Evolutionary conservation across 2,113 vertebrate genomes (phyloP).

Genomic region (Baryphthengus martii): DNA sequence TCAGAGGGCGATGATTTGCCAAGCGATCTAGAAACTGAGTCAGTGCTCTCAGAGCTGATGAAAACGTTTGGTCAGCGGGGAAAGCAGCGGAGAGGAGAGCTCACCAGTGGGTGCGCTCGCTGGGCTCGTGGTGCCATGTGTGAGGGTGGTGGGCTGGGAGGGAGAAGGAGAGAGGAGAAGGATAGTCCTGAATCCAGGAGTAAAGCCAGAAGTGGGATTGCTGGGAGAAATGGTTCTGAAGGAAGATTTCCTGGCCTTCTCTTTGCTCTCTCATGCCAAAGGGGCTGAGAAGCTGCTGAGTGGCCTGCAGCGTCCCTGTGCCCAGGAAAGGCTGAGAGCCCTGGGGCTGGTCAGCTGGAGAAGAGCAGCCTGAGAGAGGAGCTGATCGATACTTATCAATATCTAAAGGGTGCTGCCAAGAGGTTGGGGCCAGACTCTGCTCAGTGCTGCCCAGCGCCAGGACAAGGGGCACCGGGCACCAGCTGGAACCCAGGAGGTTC

Average conservation of each 20-base stretch:
- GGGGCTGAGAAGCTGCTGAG: not conserved
- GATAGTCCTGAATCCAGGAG: not conserved
- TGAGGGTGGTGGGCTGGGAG: rapidly evolving
- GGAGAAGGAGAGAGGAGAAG: not conserved
- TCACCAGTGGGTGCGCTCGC: too few relatives aligned
- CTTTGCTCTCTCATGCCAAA: not conserved
- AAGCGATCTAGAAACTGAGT: not conserved
- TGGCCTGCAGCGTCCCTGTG: too few relatives aligned
- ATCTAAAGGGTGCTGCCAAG: too few relatives aligned
- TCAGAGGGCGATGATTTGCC: not conserved
- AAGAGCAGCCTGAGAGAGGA: too few relatives aligned
- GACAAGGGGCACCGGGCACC: too few relatives aligned
- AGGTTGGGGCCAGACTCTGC: too few relatives aligned
- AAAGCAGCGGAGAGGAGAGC: not conserved
- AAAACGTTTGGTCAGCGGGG: not conserved
- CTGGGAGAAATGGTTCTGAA: not conserved
- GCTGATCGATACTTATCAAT: not conserved
- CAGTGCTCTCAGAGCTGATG: not conserved
- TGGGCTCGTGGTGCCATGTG: rapidly evolving
- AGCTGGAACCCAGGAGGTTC: too few relatives aligned
- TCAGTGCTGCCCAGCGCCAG: too few relatives aligned
- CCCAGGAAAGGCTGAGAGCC: too few relatives aligned
- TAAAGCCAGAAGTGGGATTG: not conserved
- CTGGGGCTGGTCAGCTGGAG: too few relatives aligned
- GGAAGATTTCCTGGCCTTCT: not conserved